These are phyloP conservation scores for Brachionus calyciflorus DNA, from an alignment of 1,140 invertebrate genomes.

Conservation along the genomic window DNA sequence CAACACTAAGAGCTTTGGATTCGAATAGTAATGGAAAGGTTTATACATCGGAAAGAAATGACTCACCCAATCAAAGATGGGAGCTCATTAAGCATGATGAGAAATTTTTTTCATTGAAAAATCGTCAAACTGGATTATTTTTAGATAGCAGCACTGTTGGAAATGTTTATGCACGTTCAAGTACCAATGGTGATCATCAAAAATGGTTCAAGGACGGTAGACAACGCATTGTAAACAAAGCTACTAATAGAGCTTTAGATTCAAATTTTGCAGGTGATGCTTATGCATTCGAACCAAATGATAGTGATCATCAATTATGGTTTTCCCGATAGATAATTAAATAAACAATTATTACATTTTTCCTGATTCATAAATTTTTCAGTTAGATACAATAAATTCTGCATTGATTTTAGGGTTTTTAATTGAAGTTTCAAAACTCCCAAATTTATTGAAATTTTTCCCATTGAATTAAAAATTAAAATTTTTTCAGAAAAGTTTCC, in stretches of 20 bases:
- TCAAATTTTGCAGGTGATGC: background rate
- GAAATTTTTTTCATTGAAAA: background rate
- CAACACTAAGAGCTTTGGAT: background rate
- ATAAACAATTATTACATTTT: too few relatives aligned
- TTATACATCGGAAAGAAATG: background rate
- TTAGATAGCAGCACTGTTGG: background rate
- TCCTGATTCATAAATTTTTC: too few relatives aligned
- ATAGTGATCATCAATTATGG: slow-evolving; percentile 25
- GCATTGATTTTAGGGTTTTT: too few relatives aligned
- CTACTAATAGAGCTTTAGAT: too few relatives aligned
- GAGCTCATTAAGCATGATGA: background rate
- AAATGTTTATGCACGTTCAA: background rate
- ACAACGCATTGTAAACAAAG: background rate
- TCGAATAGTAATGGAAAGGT: background rate
- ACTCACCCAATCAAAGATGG: slow-evolving; percentile 21
- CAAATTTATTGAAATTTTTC: too few relatives aligned
- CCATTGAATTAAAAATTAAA: too few relatives aligned
- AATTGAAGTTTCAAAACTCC: too few relatives aligned
- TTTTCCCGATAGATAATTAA: background rate
- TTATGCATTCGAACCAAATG: background rate
- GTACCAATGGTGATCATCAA: background rate
- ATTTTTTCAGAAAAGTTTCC: too few relatives aligned
- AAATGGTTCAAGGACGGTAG: slow-evolving; percentile 5
- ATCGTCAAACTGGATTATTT: background rate
- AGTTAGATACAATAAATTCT: too few relatives aligned